These are phyloP conservation scores for Amazona ochrocephala DNA, from an alignment of 2,797 vertebrate species.

Conservation along the genomic window DNA sequence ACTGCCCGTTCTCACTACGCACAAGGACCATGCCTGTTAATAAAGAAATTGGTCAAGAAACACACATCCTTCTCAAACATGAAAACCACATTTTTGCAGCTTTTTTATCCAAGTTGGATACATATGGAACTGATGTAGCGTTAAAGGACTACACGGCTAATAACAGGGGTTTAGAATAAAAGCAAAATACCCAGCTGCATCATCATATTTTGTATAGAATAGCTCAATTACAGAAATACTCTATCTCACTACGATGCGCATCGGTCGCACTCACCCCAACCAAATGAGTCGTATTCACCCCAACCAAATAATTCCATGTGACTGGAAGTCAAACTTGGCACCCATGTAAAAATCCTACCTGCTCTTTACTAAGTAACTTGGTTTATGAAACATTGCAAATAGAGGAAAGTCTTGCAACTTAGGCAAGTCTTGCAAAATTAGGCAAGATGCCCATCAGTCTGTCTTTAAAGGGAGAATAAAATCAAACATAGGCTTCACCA, in stretches of 20 bases:
- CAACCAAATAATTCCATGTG: not conserved
- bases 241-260: not conserved
- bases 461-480: not conserved
- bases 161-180: not conserved
- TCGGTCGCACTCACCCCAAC: not conserved
- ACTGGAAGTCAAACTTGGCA: not conserved
- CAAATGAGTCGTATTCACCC: not conserved
- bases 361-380: not conserved
- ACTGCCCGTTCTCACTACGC: conserved; percentile 93
- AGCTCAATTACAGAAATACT: not conserved
- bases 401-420: not conserved
- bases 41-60: not conserved
- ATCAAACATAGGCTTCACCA: not conserved
- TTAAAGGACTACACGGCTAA: not conserved
- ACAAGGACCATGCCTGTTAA: conserved; percentile 93
- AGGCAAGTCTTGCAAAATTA: not conserved
- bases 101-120: not conserved
- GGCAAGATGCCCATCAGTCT: not conserved
- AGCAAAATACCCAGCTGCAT: not conserved
- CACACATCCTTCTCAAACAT: not conserved
- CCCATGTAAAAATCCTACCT: not conserved
- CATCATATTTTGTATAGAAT: not conserved
- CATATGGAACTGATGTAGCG: not conserved
- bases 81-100: not conserved
- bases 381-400: not conserved